Percentiles rank a stretch among this genome's conserved stretches.
These are phyloP conservation scores for Oxyteleia sp. DNA, from an alignment of 2,888 invertebrate species.

Conservation along the genomic window DNA sequence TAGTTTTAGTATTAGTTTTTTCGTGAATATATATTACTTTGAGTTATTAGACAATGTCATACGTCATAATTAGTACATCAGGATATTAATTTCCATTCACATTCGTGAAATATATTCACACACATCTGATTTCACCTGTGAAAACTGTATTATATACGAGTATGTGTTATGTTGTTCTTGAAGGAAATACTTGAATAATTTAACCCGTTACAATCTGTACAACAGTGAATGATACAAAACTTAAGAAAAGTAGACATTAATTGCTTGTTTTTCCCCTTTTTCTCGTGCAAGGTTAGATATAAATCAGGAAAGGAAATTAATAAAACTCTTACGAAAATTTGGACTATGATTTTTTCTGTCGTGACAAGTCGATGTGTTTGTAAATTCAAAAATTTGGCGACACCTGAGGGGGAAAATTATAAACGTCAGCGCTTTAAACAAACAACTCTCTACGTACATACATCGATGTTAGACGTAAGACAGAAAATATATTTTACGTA, in stretches of 20 bases:
- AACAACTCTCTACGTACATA: conserved; percentile 57
- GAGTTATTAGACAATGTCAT: conserved; percentile 11
- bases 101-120: background rate
- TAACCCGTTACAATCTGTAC: conserved; percentile 30
- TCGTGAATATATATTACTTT: conserved; percentile 2
- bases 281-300: conserved; percentile 26
- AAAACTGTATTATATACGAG: conserved; percentile 55
- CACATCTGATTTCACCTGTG: conserved; percentile 57
- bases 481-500: conserved; percentile 59
- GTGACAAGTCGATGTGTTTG: conserved; percentile 46
- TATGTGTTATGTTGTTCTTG: conserved; percentile 33
- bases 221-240: conserved; percentile 16
- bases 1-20: conserved; percentile 22
- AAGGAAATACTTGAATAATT: conserved; percentile 39
- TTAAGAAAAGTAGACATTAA: conserved; percentile 28
- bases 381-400: conserved; percentile 40
- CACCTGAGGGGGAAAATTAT: conserved; percentile 63
- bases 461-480: conserved; percentile 72
- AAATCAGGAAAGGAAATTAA: conserved; percentile 27
- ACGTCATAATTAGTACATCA: conserved; percentile 22
- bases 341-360: conserved; percentile 32
- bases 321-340: conserved; percentile 4
- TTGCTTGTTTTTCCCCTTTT: conserved; percentile 49
- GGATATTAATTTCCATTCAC: conserved; percentile 26
- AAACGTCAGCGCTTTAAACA: conserved; percentile 53